Percentiles rank a stretch among this genome's conserved stretches.
These are phyloP conservation scores for Sphecodes monilicornis DNA, from an alignment of 2,888 invertebrate genomes.

Conservation along the genomic window DNA sequence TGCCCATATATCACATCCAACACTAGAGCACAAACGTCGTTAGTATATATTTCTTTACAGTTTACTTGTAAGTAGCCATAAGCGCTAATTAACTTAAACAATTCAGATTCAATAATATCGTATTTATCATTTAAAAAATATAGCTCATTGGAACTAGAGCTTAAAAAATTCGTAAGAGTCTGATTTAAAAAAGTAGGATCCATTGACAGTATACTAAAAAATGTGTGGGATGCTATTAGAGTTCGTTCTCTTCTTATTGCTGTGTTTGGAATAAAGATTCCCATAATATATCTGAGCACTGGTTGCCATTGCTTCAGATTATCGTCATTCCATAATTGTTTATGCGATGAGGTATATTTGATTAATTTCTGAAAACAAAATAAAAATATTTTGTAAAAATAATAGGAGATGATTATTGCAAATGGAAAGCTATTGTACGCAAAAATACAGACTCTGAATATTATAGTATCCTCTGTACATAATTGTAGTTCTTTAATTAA, in stretches of 20 bases:
- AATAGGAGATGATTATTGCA: constrained; percentile 28
- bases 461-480: constrained; percentile 50
- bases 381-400: constrained; percentile 21
- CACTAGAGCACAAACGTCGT: constrained; percentile 76
- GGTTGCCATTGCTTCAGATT: constrained; percentile 53
- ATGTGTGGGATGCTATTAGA: constrained; percentile 76
- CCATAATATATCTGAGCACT: constrained; percentile 59
- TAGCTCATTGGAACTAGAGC: constrained; percentile 55
- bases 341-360: constrained; percentile 39
- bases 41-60: constrained; percentile 46
- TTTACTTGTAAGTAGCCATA: constrained; percentile 77
- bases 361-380: constrained; percentile 73
- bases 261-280: constrained; percentile 64
- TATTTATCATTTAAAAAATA: constrained; percentile 62
- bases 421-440: neutral
- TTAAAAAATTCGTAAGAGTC: constrained; percentile 63
- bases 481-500: constrained; percentile 59
- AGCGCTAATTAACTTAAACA: constrained; percentile 74
- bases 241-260: constrained; percentile 71
- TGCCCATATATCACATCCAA: constrained; percentile 82
- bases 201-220: constrained; percentile 68
- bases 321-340: constrained; percentile 40
- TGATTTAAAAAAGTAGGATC: constrained; percentile 49
- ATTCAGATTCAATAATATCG: constrained; percentile 64
- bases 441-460: constrained; percentile 70